These are phyloP conservation scores for Selene dorsalis DNA, from an alignment of 2,797 vertebrate species.

Conservation along the genomic window DNA sequence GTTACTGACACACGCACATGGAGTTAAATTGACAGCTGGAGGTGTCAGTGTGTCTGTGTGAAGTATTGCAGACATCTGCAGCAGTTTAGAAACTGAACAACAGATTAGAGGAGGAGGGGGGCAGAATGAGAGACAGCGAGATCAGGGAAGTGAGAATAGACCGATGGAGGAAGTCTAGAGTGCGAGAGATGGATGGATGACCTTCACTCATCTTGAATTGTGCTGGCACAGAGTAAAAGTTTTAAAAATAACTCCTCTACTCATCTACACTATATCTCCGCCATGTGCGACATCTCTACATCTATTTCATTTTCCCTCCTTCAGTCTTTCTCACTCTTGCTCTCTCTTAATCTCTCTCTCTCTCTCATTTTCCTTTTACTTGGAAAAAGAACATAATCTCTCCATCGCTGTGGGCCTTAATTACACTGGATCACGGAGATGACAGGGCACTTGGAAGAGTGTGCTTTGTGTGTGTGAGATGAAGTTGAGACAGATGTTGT, in stretches of 20 bases:
- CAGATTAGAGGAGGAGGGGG: constrained; percentile 41
- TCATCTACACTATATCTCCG: constrained; percentile 27
- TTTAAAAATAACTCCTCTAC: constrained; percentile 64
- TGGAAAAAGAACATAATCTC: constrained; percentile 71
- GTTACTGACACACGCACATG: constrained; percentile 8
- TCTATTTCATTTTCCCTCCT: constrained; percentile 56
- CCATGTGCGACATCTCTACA: constrained; percentile 40
- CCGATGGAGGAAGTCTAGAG: constrained; percentile 52
- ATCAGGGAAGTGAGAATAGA: constrained; percentile 65
- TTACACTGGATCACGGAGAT: constrained; percentile 72
- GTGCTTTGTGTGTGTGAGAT: constrained; percentile 48
- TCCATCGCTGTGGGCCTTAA: constrained; percentile 75
- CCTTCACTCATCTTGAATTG: constrained; percentile 62
- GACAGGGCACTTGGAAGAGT: constrained; percentile 54
- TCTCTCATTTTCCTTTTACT: constrained; percentile 50
- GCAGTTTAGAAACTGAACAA: constrained; percentile 52
- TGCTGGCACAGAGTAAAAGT: constrained; percentile 59
- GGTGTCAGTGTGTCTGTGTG: constrained; percentile 46
- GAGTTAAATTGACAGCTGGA: constrained; percentile 54
- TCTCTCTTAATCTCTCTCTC: constrained; percentile 41
- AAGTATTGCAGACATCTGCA: constrained; percentile 62
- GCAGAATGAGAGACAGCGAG: constrained; percentile 34
- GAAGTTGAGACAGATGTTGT: constrained; percentile 63
- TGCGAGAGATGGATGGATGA: constrained; percentile 57
- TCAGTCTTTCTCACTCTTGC: constrained; percentile 23